Evolutionary conservation across 2,888 invertebrate species (phyloP).

Genomic region (Plutella xylostella): DNA sequence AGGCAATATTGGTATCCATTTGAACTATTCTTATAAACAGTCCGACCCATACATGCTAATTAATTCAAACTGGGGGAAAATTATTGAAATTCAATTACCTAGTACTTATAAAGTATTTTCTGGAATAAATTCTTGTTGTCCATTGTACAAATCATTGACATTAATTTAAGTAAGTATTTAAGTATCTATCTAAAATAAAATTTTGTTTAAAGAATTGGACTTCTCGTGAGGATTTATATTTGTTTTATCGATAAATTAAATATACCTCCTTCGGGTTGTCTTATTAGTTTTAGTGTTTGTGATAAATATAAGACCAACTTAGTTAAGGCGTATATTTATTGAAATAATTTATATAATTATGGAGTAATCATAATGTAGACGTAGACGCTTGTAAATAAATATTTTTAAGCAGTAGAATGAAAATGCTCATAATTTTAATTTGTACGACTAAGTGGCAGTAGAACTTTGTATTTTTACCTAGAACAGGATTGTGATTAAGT

Average conservation of each 20-base stretch:
- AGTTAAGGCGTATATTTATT: slow-evolving; percentile 1
- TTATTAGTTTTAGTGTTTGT: slow-evolving; percentile 7
- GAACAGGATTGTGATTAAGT: slow-evolving; percentile 1
- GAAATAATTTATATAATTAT: not conserved
- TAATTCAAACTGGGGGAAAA: too few relatives aligned
- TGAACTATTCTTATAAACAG: too few relatives aligned
- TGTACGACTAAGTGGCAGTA: not conserved
- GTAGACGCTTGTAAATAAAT: slow-evolving; percentile 1
- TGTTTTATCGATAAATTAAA: slow-evolving; percentile 48
- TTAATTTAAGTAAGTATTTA: too few relatives aligned
- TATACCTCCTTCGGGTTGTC: slow-evolving; percentile 62
- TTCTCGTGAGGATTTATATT: slow-evolving; percentile 65
- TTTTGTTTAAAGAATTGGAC: slow-evolving; percentile 27
- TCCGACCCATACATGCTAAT: too few relatives aligned
- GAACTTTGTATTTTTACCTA: too few relatives aligned
- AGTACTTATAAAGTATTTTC: too few relatives aligned
- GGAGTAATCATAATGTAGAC: not conserved
- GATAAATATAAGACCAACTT: slow-evolving; percentile 1
- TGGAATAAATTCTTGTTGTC: too few relatives aligned
- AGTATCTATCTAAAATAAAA: too few relatives aligned
- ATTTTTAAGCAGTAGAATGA: not conserved
- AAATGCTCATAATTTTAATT: slow-evolving; percentile 1
- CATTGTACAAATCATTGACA: too few relatives aligned
- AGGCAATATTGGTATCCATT: too few relatives aligned
- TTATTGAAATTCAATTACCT: too few relatives aligned